Base-by-base conservation (phyloP, 2,113 vertebrate species). In the Rissa tridactyla region DNA sequence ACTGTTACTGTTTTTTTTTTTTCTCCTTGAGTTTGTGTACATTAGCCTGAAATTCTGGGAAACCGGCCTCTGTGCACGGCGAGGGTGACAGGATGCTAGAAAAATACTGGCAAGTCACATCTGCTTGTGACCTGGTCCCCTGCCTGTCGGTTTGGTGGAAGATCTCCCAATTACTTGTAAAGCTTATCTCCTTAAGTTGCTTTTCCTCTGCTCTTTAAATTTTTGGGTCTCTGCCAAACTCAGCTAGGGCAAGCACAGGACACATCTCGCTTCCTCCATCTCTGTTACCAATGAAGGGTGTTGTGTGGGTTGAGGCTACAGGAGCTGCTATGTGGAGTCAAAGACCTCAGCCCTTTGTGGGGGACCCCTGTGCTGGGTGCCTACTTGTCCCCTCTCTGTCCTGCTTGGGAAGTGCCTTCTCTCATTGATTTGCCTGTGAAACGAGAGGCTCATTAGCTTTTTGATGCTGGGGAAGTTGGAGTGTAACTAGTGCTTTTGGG, bases 11-110 rank as follows among this genome's bases (percentile, higher is more conserved):
- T 19, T 3, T 15, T 80, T 92, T 84, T 58, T 49, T 49, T 49
- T 44, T 13, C 66, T 77, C 71, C 57, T 92, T 0, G 0, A 58
- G 85, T 97, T 96, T 96, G 96, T 96, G 68, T 96, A 95, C 47
- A 73, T 95, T 90, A 95, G 55, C 1, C 7, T 79, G 38, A 92
- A 82, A 64, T 97, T 97, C 95, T 95, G 91, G 93, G 94, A 92
- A 96, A 58, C 7, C 1, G 3, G 17, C 75, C 87, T 54, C 79
- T 66, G 70, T 57, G 72, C 12, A 5, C 0, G 0, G 14, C 0
- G 3, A 92, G 92, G 49, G 62, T 72, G 88, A 95, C 61, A 93
- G 81, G 73, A 78, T 94, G 73, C 86, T 88, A 81, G 62, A 69
- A 86, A 34, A 82, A 73, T 77, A 92, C 78, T 95, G 92, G 82